Conservation (phyloP, 2,888 invertebrate species). For the Strigamia crassipes region DNA sequence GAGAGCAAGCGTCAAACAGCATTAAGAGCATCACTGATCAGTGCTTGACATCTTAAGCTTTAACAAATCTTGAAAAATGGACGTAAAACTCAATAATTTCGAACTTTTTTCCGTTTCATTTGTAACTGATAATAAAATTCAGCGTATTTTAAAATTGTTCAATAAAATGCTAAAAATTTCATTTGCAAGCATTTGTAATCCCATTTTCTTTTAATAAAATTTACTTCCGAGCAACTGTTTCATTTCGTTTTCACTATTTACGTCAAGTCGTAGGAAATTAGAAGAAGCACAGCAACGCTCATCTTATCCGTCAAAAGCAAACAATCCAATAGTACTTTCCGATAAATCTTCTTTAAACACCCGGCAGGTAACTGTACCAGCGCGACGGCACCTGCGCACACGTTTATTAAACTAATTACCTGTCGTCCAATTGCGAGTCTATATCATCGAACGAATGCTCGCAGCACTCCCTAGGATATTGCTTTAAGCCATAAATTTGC, state of each 20-base stretch:
- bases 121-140: not conserved
- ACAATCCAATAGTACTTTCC: not conserved
- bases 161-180: not conserved
- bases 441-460: not conserved
- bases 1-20: conserved; percentile 31
- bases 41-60: conserved; percentile 23
- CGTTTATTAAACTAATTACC: conserved; percentile 29
- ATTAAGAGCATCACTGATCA: conserved; percentile 27
- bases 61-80: conserved; percentile 31
- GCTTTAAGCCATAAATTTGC: conserved; percentile 17
- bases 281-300: not conserved
- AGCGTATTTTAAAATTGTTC: not conserved
- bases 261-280: not conserved
- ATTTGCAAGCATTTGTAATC: no score
- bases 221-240: no score
- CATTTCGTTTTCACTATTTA: not conserved
- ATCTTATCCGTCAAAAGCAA: not conserved
- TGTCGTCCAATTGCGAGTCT: conserved; percentile 15
- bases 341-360: conserved; percentile 14
- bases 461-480: not conserved
- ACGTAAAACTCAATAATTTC: conserved; percentile 7
- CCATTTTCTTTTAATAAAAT: no score
- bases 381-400: not conserved
- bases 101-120: not conserved
- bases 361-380: not conserved